Conservation (phyloP, 2,888 invertebrate genomes). For the Andrena praecox region DNA sequence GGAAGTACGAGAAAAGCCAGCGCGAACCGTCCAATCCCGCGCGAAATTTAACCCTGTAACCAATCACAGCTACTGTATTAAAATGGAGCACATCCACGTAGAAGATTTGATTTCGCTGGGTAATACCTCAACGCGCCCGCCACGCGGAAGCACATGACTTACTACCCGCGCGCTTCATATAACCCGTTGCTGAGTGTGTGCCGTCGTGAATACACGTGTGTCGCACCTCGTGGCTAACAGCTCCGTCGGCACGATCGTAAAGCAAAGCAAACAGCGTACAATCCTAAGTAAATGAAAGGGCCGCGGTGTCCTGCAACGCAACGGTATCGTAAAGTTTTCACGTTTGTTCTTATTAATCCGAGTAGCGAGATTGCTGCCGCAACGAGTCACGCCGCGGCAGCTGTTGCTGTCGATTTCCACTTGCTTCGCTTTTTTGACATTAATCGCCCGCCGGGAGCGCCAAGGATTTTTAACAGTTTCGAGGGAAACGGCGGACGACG, state of each 20-base stretch:
- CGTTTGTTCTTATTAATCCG: slow-evolving; percentile 65
- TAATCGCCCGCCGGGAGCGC: slow-evolving; percentile 31
- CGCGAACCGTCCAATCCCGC: slow-evolving; percentile 17
- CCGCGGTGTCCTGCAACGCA: slow-evolving; percentile 36
- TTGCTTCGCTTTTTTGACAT: slow-evolving; percentile 7
- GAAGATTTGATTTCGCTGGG: slow-evolving; percentile 78
- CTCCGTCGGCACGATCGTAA: slow-evolving; percentile 59
- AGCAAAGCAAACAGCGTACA: slow-evolving; percentile 52
- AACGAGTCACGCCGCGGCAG: slow-evolving; percentile 7
- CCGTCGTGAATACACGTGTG: slow-evolving; percentile 7
- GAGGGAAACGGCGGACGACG: background rate
- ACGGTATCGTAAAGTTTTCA: slow-evolving; percentile 57
- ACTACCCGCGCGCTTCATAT: slow-evolving; percentile 59
- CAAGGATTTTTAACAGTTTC: slow-evolving; percentile 39
- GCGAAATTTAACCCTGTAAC: slow-evolving; percentile 68
- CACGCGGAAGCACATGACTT: slow-evolving; percentile 70
- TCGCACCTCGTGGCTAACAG: slow-evolving; percentile 32
- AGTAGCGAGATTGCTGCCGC: slow-evolving; percentile 29
- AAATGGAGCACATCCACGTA: slow-evolving; percentile 75
- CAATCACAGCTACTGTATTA: slow-evolving; percentile 73
- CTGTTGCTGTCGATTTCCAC: slow-evolving; percentile 38
- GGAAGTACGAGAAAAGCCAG: background rate
- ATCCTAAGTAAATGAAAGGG: slow-evolving; percentile 65
- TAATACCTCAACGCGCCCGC: slow-evolving; percentile 77
- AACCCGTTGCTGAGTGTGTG: slow-evolving; percentile 13